A percentile compares a stretch with the other conserved stretches of the same genome.
Conservation (phyloP, 2,113 vertebrate species). For the Lamprotornis superbus region DNA sequence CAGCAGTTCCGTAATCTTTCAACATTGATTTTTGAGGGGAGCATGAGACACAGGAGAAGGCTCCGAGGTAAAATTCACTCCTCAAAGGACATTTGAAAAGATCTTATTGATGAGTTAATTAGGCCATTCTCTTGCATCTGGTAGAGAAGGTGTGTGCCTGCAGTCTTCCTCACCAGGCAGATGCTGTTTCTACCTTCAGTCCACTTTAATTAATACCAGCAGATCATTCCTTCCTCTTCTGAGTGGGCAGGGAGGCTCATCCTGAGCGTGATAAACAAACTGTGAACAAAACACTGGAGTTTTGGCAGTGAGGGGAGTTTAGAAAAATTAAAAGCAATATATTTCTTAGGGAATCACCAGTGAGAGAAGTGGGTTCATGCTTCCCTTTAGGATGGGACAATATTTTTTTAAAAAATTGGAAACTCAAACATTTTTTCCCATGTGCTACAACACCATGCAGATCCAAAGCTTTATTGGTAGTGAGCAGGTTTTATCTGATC, state of each 20-base stretch:
- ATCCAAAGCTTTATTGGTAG: neutral
- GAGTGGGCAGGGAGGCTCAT: neutral
- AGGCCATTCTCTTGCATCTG: neutral
- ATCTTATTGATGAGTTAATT: neutral
- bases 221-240: neutral
- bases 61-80: neutral
- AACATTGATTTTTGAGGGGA: neutral
- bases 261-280: neutral
- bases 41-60: neutral
- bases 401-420: neutral
- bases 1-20: neutral
- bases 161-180: neutral
- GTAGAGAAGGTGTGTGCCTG: neutral
- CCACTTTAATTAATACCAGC: neutral
- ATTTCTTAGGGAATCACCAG: neutral
- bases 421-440: neutral
- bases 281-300: neutral
- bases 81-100: neutral
- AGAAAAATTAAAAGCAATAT: neutral
- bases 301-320: neutral
- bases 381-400: neutral
- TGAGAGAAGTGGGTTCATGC: neutral
- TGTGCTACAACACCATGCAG: rapidly evolving
- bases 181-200: neutral
- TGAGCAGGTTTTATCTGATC: neutral